phyloP scores from a whole-genome alignment of 2,888 invertebrate genomes.

The Drosophila emarginata region DNA sequence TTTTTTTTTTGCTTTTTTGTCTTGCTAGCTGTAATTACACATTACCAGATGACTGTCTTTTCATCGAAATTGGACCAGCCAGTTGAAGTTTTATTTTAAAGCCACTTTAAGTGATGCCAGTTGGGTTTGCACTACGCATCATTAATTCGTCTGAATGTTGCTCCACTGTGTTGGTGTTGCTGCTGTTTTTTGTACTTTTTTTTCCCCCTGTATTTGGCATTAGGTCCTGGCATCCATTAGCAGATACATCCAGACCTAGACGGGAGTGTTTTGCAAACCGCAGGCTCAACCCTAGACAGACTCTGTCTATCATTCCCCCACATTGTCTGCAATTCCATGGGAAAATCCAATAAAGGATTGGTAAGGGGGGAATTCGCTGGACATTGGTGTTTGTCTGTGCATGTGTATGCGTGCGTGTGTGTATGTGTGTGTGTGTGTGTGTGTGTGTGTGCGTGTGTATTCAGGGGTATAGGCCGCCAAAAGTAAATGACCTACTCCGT shows the following conservation, averaged over 20 bases:
- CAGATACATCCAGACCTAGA: conserved; percentile 17
- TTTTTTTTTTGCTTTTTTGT: neutral
- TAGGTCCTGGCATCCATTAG: conserved; percentile 53
- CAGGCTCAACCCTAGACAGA: conserved; percentile 20
- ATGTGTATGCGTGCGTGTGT: too few relatives aligned
- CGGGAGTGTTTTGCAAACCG: neutral
- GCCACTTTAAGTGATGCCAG: conserved; percentile 54
- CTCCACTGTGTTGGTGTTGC: conserved; percentile 35
- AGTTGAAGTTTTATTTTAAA: conserved; percentile 30
- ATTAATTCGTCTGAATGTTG: conserved; percentile 65
- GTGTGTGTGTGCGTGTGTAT: too few relatives aligned
- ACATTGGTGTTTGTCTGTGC: neutral
- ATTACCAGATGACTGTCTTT: conserved; percentile 62
- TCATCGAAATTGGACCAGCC: neutral
- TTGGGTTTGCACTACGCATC: conserved; percentile 49
- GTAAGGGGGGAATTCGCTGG: neutral
- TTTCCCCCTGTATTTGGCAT: conserved; percentile 6
- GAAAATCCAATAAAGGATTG: neutral
- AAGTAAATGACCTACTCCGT: conserved; percentile 31
- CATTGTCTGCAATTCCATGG: neutral
- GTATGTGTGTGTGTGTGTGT: too few relatives aligned
- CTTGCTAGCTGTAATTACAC: conserved; percentile 44
- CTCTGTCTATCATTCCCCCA: neutral
- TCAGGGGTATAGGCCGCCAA: neutral
- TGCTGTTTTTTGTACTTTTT: conserved; percentile 16